Evolutionary conservation across 2,888 invertebrate genomes (phyloP).

Genomic region (Cerastis leucographa): DNA sequence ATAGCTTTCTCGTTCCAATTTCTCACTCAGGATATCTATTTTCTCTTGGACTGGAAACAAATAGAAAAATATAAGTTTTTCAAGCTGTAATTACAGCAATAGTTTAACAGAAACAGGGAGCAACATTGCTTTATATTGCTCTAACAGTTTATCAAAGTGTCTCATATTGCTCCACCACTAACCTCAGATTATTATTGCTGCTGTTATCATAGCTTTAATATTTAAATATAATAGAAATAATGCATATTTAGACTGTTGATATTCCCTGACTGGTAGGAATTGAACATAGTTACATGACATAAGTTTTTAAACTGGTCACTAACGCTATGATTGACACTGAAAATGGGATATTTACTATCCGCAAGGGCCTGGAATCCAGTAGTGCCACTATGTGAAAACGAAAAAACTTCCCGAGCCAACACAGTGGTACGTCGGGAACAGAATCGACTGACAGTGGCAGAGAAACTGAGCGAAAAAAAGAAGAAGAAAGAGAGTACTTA

Average conservation of each 20-base stretch:
- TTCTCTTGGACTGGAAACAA: conserved; percentile 95
- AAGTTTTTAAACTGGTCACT: too few species aligned
- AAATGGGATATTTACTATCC: too few species aligned
- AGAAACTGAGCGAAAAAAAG: too few species aligned
- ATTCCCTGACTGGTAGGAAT: neutral
- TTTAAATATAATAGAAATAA: neutral
- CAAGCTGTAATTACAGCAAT: neutral
- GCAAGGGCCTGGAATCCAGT: too few species aligned
- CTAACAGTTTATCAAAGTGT: neutral
- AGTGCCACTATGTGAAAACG: too few species aligned
- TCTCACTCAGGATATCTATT: conserved; percentile 95
- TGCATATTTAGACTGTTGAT: neutral
- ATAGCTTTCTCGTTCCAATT: conserved; percentile 93
- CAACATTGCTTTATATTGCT: neutral
- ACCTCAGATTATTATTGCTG: neutral
- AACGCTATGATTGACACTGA: too few species aligned
- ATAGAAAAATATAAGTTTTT: neutral
- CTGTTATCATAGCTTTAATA: neutral
- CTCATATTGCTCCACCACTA: neutral
- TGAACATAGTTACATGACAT: neutral
- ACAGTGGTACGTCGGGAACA: too few species aligned
- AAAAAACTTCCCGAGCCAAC: too few species aligned
- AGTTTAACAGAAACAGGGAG: neutral
- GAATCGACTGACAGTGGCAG: too few species aligned
- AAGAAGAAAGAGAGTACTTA: too few species aligned